Conservation (phyloP, 1,140 invertebrate species). For the Trissolcus basalis region DNA sequence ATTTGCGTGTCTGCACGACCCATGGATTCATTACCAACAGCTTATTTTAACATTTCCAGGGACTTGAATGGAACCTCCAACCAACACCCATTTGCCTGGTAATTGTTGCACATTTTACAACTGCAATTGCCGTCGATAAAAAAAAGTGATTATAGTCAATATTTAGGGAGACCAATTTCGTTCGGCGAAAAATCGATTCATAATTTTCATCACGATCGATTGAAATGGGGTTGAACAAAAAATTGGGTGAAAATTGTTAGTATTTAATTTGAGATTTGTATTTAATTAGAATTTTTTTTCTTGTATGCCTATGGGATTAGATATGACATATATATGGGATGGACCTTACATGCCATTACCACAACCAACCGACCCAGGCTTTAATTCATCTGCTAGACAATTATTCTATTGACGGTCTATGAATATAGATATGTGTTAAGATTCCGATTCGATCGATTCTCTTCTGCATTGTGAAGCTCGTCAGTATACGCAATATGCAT, state of each 20-base stretch:
- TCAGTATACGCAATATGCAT: conserved; percentile 24
- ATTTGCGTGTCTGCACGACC: conserved; percentile 34
- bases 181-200: too few species aligned
- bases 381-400: conserved; percentile 46
- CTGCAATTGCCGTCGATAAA: too few species aligned
- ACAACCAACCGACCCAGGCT: conserved; percentile 33
- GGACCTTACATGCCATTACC: conserved; percentile 41
- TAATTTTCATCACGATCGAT: too few species aligned
- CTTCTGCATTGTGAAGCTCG: conserved; percentile 39
- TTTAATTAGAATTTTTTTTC: too few species aligned
- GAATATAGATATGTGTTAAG: conserved; percentile 53
- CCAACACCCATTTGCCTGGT: conserved; percentile 1
- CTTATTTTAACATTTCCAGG: conserved; percentile 40
- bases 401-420: conserved; percentile 51
- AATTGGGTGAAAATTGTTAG: too few species aligned
- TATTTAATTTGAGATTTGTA: not conserved
- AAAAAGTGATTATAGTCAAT: too few species aligned
- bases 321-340: conserved; percentile 26
- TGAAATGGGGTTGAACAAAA: too few species aligned
- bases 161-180: too few species aligned
- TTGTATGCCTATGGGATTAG: conserved; percentile 10
- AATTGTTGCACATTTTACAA: conserved; percentile 28
- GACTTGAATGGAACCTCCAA: too few species aligned
- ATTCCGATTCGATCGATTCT: conserved; percentile 49
- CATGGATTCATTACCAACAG: conserved; percentile 41